A percentile compares a stretch with the other conserved stretches of the same genome.
These are phyloP conservation scores for Acipenser transmontanus DNA, from an alignment of 2,797 vertebrate genomes.

Conservation along the genomic window DNA sequence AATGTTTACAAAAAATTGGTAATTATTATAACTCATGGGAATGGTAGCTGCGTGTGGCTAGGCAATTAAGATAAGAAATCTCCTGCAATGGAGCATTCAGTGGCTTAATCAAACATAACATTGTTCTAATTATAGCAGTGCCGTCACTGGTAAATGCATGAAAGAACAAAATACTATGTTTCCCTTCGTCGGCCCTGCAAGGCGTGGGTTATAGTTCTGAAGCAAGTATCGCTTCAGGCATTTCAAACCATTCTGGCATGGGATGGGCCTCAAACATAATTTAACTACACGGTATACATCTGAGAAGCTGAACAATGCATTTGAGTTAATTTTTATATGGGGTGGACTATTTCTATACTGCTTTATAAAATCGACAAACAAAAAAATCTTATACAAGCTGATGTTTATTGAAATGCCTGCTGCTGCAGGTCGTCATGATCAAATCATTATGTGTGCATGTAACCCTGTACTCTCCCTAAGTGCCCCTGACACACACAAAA, in stretches of 20 bases:
- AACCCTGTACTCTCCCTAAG: background rate
- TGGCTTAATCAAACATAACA: slow-evolving; percentile 39
- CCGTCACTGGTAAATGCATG: no score
- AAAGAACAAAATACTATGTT: slow-evolving; percentile 30
- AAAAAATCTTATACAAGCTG: slow-evolving; percentile 53
- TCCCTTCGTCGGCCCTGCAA: slow-evolving; percentile 4
- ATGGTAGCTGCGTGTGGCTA: slow-evolving; percentile 33
- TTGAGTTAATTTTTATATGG: background rate
- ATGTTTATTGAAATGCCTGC: slow-evolving; percentile 41
- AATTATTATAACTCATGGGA: slow-evolving; percentile 31
- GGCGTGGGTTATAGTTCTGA: background rate
- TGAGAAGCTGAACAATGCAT: slow-evolving; percentile 5
- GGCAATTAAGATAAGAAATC: slow-evolving; percentile 45
- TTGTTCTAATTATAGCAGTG: slow-evolving; percentile 33
- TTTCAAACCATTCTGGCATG: background rate
- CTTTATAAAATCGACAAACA: slow-evolving; percentile 58
- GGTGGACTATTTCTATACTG: slow-evolving; percentile 12
- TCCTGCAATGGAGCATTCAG: slow-evolving; percentile 24
- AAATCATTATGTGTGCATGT: slow-evolving; percentile 2
- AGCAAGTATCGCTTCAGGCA: slow-evolving; percentile 8
- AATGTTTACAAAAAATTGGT: no score
- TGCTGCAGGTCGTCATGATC: slow-evolving; percentile 9
- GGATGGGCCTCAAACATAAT: background rate
- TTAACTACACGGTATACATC: background rate
- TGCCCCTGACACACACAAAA: background rate